phyloP scores from a whole-genome alignment of 2,113 vertebrate genomes.

The Gobius niger region DNA sequence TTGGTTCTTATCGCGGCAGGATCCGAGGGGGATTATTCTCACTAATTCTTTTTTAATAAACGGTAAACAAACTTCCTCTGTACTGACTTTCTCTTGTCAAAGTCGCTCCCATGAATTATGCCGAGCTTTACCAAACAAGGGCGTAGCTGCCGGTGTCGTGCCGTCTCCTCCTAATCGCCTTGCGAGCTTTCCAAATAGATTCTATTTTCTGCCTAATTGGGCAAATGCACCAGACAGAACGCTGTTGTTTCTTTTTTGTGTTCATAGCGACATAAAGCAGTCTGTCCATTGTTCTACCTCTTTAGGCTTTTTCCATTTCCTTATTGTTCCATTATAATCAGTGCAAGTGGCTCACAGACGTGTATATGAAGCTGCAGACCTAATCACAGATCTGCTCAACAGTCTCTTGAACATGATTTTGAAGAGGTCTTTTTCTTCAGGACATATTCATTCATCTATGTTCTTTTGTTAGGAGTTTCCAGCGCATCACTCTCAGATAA shows the following conservation, averaged over 20 bases:
- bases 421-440: constrained; percentile 1
- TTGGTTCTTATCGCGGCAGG: constrained; percentile 1
- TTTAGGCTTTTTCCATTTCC: not conserved
- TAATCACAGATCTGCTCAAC: not conserved
- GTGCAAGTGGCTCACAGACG: not conserved
- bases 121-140: not conserved
- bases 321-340: not conserved
- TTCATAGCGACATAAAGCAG: constrained; percentile 1
- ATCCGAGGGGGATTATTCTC: not conserved
- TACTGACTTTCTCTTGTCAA: not conserved
- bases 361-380: not conserved
- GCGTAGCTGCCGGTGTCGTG: not conserved
- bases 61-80: constrained; percentile 2
- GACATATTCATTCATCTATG: not conserved
- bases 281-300: not conserved
- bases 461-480: not conserved
- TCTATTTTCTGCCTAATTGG: constrained; percentile 71
- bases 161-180: constrained; percentile 9
- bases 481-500: too few species aligned
- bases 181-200: constrained; percentile 53
- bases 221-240: constrained; percentile 34
- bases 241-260: not conserved
- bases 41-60: not conserved
- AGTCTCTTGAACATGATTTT: not conserved
- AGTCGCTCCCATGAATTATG: not conserved